Evolutionary conservation across 2,113 vertebrate genomes (phyloP).

Genomic region (Neopipo cinnamomea): DNA sequence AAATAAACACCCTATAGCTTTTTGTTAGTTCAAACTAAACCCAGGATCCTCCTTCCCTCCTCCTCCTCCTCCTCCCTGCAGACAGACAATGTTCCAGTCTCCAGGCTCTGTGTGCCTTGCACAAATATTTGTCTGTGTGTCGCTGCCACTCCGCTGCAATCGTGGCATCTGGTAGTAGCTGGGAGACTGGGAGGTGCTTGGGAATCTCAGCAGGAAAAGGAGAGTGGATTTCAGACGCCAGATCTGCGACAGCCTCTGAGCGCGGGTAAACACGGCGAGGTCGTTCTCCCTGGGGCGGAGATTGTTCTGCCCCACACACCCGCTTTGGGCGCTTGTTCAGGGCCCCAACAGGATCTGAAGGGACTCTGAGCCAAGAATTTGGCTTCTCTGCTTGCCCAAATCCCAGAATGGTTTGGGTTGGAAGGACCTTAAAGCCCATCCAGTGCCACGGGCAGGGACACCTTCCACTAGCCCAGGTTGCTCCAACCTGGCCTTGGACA

Average conservation of each 20-base stretch:
- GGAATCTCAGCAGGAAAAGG: slow-evolving; percentile 2
- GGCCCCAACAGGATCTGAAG: background rate
- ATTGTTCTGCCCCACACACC: background rate
- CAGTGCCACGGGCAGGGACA: background rate
- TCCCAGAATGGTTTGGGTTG: background rate
- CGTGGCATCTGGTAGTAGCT: slow-evolving; percentile 30
- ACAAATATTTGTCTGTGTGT: slow-evolving; percentile 59
- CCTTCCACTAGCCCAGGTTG: background rate
- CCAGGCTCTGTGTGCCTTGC: slow-evolving; percentile 15
- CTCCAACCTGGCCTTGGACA: background rate
- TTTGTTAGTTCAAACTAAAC: background rate
- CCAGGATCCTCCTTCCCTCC: background rate
- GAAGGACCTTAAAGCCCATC: background rate
- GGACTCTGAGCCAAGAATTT: background rate
- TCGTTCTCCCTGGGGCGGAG: background rate
- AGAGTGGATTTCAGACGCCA: background rate
- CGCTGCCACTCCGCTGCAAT: slow-evolving; percentile 22
- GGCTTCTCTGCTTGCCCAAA: background rate
- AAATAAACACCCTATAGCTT: background rate
- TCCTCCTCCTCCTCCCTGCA: background rate
- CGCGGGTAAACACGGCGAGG: background rate
- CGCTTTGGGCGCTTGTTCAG: fast-evolving
- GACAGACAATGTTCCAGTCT: background rate
- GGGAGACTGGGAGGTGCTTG: slow-evolving; percentile 52
- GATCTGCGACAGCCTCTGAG: background rate